These are phyloP conservation scores for Pyrocephalus nanus DNA, from an alignment of 2,797 vertebrate species.

Conservation along the genomic window DNA sequence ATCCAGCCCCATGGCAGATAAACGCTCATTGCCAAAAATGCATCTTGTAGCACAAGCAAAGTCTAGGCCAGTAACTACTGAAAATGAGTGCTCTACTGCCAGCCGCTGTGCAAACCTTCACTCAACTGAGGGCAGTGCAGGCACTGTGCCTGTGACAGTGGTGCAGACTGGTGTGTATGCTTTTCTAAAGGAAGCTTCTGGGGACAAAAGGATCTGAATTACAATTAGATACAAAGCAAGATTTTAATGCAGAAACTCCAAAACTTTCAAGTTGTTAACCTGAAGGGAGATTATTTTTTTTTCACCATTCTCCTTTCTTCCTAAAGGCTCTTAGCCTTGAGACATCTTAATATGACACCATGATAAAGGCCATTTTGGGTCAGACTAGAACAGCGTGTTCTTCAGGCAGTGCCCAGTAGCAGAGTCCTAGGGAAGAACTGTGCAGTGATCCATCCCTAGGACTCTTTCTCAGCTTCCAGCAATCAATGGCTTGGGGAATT, in stretches of 20 bases:
- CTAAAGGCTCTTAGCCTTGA: background rate
- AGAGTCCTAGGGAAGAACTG: background rate
- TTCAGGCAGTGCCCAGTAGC: background rate
- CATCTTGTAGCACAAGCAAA: background rate
- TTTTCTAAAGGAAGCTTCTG: background rate
- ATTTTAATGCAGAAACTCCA: background rate
- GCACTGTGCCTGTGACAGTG: background rate
- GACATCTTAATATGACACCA: background rate
- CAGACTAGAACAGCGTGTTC: background rate
- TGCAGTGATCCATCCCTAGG: background rate
- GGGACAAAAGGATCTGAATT: background rate
- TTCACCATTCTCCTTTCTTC: background rate
- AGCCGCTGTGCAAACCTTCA: background rate
- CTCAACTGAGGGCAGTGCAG: background rate
- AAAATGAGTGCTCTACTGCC: background rate
- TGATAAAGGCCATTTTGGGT: background rate
- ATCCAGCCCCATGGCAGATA: background rate
- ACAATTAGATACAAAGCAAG: background rate
- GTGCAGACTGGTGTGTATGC: background rate
- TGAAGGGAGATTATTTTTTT: background rate
- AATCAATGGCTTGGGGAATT: background rate
- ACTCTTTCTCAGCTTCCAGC: slow-evolving; percentile 14
- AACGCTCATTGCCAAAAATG: background rate
- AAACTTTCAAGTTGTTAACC: background rate
- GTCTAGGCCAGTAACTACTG: background rate